Conservation (phyloP, 2,888 invertebrate genomes). For the Lysandra coridon region DNA sequence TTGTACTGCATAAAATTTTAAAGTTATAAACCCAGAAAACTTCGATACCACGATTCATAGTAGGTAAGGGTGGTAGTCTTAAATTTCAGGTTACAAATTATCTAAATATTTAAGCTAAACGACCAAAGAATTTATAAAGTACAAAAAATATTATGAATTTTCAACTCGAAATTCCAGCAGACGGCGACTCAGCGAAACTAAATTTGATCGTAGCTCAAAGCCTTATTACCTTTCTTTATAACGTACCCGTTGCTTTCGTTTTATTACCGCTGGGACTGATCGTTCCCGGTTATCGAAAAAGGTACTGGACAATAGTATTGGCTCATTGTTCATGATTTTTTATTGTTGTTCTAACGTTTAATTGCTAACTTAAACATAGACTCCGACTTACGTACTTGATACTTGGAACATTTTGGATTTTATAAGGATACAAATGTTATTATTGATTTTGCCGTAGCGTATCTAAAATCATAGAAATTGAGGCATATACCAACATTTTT, state of each 20-base stretch:
- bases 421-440: neutral
- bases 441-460: neutral
- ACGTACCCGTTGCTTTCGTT: conserved; percentile 29
- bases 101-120: neutral
- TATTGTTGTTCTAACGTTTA: conserved; percentile 57
- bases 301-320: conserved; percentile 34
- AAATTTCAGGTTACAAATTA: neutral
- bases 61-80: neutral
- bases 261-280: conserved; percentile 30
- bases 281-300: conserved; percentile 36
- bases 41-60: too few relatives aligned
- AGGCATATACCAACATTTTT: too few relatives aligned
- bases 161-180: conserved; percentile 7
- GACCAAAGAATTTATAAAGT: neutral
- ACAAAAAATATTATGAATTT: conserved; percentile 12
- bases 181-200: conserved; percentile 19
- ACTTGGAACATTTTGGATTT: conserved; percentile 38
- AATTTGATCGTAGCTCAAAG: conserved; percentile 15
- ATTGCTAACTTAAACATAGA: conserved; percentile 60
- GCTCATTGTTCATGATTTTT: conserved; percentile 37
- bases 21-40: too few relatives aligned
- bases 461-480: too few relatives aligned
- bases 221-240: conserved; percentile 30
- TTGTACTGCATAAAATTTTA: too few relatives aligned
- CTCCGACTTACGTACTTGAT: conserved; percentile 43